Percentiles rank a stretch among this genome's conserved stretches.
Evolutionary conservation across 2,113 vertebrate species (phyloP).

Genomic region (Lophius piscatorius): DNA sequence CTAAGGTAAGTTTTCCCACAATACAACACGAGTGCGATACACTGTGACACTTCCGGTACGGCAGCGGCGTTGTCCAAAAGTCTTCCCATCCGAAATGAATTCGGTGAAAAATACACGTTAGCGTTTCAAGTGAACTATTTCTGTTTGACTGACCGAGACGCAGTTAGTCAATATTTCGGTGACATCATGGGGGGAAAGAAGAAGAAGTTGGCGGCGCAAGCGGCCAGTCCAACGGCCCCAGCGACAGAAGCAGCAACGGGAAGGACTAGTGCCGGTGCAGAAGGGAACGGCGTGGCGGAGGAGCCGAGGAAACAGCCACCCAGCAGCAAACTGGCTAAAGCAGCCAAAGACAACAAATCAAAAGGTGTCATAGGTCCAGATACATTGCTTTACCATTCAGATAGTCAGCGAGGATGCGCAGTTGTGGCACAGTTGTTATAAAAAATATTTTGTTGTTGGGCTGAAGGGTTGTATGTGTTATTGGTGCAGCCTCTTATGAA

Average conservation of each 20-base stretch:
- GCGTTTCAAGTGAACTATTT: not conserved
- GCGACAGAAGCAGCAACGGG: constrained; percentile 41
- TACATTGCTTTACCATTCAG: too few species aligned
- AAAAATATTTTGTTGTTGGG: too few species aligned
- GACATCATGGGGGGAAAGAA: constrained; percentile 90
- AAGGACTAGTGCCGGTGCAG: constrained; percentile 51
- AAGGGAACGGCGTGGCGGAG: constrained; percentile 72
- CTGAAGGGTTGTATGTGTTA: too few species aligned
- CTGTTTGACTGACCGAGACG: constrained; percentile 16
- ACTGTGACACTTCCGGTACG: not conserved
- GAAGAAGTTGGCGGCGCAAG: constrained; percentile 81
- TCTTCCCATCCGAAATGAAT: not conserved
- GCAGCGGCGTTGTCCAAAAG: constrained; percentile 5
- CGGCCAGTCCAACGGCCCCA: constrained; percentile 38
- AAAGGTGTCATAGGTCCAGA: constrained; percentile 69
- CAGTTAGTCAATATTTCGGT: not conserved
- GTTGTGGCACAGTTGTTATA: too few species aligned
- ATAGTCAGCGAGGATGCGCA: too few species aligned
- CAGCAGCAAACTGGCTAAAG: constrained; percentile 59
- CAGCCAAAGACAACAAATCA: constrained; percentile 73
- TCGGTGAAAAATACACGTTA: not conserved
- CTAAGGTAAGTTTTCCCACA: constrained; percentile 57
- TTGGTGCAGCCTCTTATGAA: too few species aligned
- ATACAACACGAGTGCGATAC: constrained; percentile 38
- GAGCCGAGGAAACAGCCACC: constrained; percentile 69